Base-by-base conservation (phyloP, 2,888 invertebrate genomes). In the Eustalomyia histrio region DNA sequence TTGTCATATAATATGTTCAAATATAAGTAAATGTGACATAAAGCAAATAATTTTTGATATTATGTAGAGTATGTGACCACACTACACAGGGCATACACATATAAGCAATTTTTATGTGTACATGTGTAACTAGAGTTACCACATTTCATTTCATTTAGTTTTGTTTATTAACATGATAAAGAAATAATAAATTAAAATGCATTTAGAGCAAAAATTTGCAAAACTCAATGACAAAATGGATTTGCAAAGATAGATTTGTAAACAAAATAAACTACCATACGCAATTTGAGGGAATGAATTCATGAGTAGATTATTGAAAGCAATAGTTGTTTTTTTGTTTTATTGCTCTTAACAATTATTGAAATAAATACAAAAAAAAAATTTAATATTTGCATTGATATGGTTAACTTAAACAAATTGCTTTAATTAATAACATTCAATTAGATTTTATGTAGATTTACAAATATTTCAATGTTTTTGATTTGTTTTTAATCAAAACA, bases 151-250 rank as follows among this genome's bases (percentile, higher is more conserved):
- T 14, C 7, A 10, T 43, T 47, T 24, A 6, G 52, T 60, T 55
- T 65, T 47, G n/a, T 24, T 50, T 63, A 14, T 39, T 21, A 47
- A 29, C 18, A 50, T 53, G 64, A 76, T 65, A 65, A 75, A 73
- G 64, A 76, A 74, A 80, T 68, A 69, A 75, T 50, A 74, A 74
- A 67, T 76, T 71, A 74, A 81, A 67, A 81, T 81, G 81, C 63
- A 81, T 75, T 78, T 78, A 47, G 78, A 71, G 67, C 81, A 81
- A 74, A 75, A 57, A 67, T 61, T 74, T 61, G 47, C 52, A 43
- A 74, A 61, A 71, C 57, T 81, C 78, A 75, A 73, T 75, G 71
- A 75, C 78, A 75, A 53, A 76, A 73, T 16, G 29, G 29, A 29
- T 29, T 29, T 29, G 29, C 29, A 8, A 10, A 50, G 6, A 39